Percentiles rank a stretch among this genome's conserved stretches.
phyloP scores from a whole-genome alignment of 2,888 invertebrate species.

The Lampropteryx suffumata region DNA sequence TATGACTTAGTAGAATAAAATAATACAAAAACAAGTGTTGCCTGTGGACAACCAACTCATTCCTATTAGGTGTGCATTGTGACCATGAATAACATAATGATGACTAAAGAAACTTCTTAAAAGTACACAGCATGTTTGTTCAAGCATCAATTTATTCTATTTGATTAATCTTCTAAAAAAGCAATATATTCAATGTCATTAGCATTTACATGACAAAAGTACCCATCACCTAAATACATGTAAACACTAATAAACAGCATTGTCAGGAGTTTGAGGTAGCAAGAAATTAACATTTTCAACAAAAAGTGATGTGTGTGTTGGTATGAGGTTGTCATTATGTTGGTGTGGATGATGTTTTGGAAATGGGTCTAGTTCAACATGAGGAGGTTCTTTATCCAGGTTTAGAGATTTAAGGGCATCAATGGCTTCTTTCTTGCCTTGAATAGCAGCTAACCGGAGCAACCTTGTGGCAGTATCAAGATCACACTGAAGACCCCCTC shows the following conservation, averaged over 20 bases:
- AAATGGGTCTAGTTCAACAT: constrained; percentile 45
- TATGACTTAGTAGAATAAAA: too few species aligned
- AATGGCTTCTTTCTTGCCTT: constrained; percentile 83
- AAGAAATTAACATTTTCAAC: constrained; percentile 59
- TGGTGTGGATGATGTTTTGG: constrained; percentile 40
- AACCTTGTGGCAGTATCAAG: constrained; percentile 74
- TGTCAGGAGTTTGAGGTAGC: constrained; percentile 46
- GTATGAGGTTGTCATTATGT: constrained; percentile 49
- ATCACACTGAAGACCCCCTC: constrained; percentile 81
- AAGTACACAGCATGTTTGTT: constrained; percentile 1
- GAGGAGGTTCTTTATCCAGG: constrained; percentile 45
- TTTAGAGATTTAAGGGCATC: constrained; percentile 72
- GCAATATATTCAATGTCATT: too few species aligned
- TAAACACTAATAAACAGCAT: constrained; percentile 45
- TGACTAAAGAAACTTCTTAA: too few species aligned
- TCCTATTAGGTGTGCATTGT: too few species aligned
- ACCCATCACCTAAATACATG: constrained; percentile 17
- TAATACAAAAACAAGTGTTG: too few species aligned
- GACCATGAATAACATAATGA: too few species aligned
- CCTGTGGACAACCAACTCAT: too few species aligned
- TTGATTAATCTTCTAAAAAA: constrained; percentile 1
- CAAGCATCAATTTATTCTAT: neutral
- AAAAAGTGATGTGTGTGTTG: constrained; percentile 62
- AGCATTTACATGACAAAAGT: constrained; percentile 18
- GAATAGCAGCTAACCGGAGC: constrained; percentile 81